Conservation (phyloP, 2,888 invertebrate species). For the Gortyna flavago region DNA sequence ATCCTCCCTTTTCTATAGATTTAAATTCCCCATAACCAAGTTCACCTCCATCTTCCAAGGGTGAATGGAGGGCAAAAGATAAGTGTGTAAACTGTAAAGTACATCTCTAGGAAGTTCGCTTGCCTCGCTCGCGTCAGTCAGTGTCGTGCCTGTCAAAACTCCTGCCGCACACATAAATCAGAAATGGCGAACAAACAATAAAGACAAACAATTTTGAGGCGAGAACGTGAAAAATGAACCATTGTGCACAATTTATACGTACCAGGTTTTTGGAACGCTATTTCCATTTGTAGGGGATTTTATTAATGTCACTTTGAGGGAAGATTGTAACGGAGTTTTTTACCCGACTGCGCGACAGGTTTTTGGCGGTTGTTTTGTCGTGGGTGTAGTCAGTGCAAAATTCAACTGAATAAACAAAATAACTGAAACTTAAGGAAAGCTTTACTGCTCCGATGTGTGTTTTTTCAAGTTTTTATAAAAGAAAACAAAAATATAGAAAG, state of each 20-base stretch:
- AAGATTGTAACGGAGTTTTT: background rate
- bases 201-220: slow-evolving; percentile 62
- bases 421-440: background rate
- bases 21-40: slow-evolving; percentile 18
- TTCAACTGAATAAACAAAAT: slow-evolving; percentile 1
- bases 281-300: slow-evolving; percentile 48
- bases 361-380: background rate
- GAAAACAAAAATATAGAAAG: background rate
- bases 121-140: slow-evolving; percentile 62
- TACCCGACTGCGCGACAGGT: background rate
- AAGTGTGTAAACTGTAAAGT: slow-evolving; percentile 58
- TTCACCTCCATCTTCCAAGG: background rate
- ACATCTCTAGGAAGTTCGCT: slow-evolving; percentile 54
- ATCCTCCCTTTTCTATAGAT: background rate
- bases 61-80: slow-evolving; percentile 42
- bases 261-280: slow-evolving; percentile 28
- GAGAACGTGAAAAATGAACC: slow-evolving; percentile 64
- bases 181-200: slow-evolving; percentile 63
- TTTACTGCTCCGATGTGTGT: background rate
- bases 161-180: slow-evolving; percentile 65
- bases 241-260: slow-evolving; percentile 57
- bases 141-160: slow-evolving; percentile 67
- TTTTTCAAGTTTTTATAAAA: background rate
- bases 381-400: background rate
- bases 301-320: slow-evolving; percentile 36